A percentile compares a stretch with the other conserved stretches of the same genome.
Conservation (phyloP, 2,797 vertebrate species). For the Jordanella pulchra region DNA sequence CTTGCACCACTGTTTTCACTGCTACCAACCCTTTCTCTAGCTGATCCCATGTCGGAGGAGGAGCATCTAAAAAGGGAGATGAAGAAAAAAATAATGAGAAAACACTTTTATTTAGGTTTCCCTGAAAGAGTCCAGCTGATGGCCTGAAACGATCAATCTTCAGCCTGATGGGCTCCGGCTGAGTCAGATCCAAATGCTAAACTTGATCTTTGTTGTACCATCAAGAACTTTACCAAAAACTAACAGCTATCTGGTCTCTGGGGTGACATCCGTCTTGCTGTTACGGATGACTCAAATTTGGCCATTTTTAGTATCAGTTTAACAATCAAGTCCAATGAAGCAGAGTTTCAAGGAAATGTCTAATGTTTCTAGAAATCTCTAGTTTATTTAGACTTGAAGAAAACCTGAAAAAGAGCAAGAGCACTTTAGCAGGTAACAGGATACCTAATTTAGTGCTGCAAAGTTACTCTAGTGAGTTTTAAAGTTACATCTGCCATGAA, state of each 20-base stretch:
- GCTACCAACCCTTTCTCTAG: conserved; percentile 95
- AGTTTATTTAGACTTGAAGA: not conserved
- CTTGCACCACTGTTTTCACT: conserved; percentile 97
- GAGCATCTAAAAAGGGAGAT: conserved; percentile 84
- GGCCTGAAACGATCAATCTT: not conserved
- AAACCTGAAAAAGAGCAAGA: not conserved
- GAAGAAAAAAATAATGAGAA: not conserved
- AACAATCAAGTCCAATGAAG: not conserved
- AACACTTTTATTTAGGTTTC: conserved; percentile 1
- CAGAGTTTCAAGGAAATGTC: not conserved
- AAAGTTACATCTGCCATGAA: not conserved
- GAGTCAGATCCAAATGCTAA: not conserved
- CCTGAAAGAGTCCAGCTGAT: not conserved
- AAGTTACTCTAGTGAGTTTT: not conserved
- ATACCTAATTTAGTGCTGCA: not conserved
- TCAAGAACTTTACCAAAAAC: too few species aligned
- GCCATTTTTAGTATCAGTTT: not conserved
- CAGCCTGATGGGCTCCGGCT: too few species aligned
- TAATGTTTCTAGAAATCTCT: not conserved
- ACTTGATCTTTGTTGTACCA: not conserved
- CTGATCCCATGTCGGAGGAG: conserved; percentile 97
- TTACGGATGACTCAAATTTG: too few species aligned
- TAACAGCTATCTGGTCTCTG: too few species aligned
- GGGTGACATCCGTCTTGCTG: too few species aligned
- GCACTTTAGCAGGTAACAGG: not conserved